Base-by-base conservation (phyloP, 2,888 invertebrate species). In the Watsonalla cultraria region DNA sequence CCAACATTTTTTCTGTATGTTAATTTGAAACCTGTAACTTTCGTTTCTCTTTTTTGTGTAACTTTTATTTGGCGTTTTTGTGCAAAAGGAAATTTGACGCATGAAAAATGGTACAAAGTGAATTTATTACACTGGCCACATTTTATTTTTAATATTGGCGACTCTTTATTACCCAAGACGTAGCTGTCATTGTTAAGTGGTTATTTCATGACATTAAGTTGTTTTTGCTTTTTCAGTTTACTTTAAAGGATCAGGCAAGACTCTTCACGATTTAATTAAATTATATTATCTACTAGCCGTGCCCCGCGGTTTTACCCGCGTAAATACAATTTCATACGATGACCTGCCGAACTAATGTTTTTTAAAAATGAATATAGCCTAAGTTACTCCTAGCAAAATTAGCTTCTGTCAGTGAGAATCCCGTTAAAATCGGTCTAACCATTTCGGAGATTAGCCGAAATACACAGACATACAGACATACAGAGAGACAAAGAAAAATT, bases 1-100 rank as follows among this genome's bases (percentile, higher is more conserved):
- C 15, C 14, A 49, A 49, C 49, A 49, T 49, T 49, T 49, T 48
- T 47, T 42, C 11, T 42, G 42, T 42, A 11, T 42, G 42, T 42
- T 42, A 42, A 42, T 42, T 42, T 42, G 42, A 42, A 42, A 42
- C 42, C 42, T 11, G 39, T 39, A 39, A 39, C 39, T 39, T 37
- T 48, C 37, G 37, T 48, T 48, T 14, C 48, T 13, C 15, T 13
- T 37, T 9, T 14, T 37, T 37, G 48, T 48, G 14, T 37, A n/a
- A 48, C 37, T 48, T 48, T 48, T 2, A 48, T 48, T 48, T 48
- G 48, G 48, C 9, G 9, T 14, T 0, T 47, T 47, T 7, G n/a
- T 34, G 11, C 5, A 8, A 42, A 42, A 42, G 11, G 42, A 42
- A 49, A 14, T 47, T 47, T 35, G 14, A 39, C 49, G 37, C 9